These are phyloP conservation scores for Hypanus sabinus DNA, from an alignment of 2,113 vertebrate species.

Conservation along the genomic window DNA sequence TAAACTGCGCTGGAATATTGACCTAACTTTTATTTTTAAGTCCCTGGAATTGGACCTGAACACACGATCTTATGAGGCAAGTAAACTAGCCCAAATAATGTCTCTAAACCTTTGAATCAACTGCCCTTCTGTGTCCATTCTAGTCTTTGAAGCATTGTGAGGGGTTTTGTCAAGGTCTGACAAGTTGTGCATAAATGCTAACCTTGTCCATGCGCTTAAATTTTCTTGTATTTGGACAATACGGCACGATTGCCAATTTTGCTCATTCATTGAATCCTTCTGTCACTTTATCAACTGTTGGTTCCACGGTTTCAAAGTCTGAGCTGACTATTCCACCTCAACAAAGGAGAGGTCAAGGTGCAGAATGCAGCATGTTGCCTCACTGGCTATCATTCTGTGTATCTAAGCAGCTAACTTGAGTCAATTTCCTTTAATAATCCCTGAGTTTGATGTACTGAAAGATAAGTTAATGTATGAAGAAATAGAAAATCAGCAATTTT, in stretches of 20 bases:
- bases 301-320: constrained; percentile 7
- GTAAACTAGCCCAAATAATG: no score
- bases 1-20: no score
- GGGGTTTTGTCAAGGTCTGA: no score
- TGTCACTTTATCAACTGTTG: neutral
- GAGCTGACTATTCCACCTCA: neutral
- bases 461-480: neutral
- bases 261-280: neutral
- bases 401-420: neutral
- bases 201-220: neutral
- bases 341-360: neutral
- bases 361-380: neutral
- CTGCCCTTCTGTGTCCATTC: neutral
- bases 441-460: neutral
- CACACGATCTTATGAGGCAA: no score
- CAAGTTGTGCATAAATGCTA: neutral
- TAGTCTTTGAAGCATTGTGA: neutral
- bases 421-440: no score
- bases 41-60: no score
- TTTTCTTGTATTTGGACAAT: neutral
- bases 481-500: neutral
- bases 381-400: neutral
- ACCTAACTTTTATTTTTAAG: no score
- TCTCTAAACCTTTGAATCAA: neutral
- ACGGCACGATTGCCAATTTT: neutral